Base-by-base conservation (phyloP, 2,113 vertebrate species). In the Rhabdomys dilectus region DNA sequence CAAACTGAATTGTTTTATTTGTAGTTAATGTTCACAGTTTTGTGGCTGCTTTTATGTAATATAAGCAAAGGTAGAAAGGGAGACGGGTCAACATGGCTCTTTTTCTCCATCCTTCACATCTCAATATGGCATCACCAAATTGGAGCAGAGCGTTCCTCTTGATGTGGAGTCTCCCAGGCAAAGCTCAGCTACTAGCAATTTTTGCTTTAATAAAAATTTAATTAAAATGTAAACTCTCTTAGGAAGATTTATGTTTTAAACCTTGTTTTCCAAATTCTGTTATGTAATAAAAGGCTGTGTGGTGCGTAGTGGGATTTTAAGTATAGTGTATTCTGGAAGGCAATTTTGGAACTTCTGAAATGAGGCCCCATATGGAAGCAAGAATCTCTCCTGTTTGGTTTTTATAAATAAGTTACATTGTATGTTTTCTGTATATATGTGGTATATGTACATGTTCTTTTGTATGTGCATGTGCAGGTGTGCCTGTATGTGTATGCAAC, bases 161-260 rank as follows among this genome's bases (percentile, higher is more conserved):
- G n/a, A 84, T 45, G 68, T 2, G 22, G 51, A 13, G 68, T 93
- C 78, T 94, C 90, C 56, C 48, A 58, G 68, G 92, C 72, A 90
- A 93, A 85, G 34, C 73, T 92, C 75, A 89, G 81, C 56, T 62
- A 95, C 80, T 17, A 7, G 76, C 91, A 82, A 95, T 85, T 97
- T 96, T 96, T 51, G 64, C 77, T 96, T 91, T 91, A 94, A 87
- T 91, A 95, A 87, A 92, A 98, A 87, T 82, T 70, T 93, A 96
- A 95, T 93, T 95, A 91, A 97, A 93, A 95, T 89, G 68, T 77
- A 96, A 87, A 90, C 51, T 91, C 91, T 81, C 34, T 82, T 91
- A 86, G 56, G 66, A 94, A 92, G 84, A 92, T 93, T 96, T 96
- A 91, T 85, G 51, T 91, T 90, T 95, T 96, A 91, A 97, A 42